Conservation (phyloP, 2,113 vertebrate genomes). For the Cynocephalus volans region DNA sequence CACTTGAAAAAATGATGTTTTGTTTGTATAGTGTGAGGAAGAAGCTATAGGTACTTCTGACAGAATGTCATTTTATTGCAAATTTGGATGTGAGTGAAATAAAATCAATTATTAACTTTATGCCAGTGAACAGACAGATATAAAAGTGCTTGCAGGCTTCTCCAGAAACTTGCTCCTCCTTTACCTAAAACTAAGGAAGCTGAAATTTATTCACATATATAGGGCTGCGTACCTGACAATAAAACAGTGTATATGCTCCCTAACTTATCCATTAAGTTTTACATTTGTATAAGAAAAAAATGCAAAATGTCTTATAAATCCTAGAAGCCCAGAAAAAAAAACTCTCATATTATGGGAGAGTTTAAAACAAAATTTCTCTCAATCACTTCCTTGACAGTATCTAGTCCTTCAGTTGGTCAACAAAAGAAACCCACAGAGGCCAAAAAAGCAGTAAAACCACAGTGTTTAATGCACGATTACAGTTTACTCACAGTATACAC, state of each 20-base stretch:
- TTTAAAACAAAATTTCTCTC: background rate
- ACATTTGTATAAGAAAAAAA: background rate
- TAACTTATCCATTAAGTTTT: background rate
- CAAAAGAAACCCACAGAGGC: background rate
- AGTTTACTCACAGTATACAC: background rate
- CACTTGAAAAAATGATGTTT: background rate
- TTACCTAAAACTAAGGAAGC: background rate
- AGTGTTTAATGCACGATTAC: background rate
- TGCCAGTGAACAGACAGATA: background rate
- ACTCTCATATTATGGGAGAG: background rate
- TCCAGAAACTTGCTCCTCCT: background rate
- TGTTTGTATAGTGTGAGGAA: background rate
- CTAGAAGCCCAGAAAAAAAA: background rate
- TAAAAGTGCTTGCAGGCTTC: background rate
- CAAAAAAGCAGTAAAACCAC: background rate
- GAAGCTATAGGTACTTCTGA: background rate
- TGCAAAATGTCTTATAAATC: background rate
- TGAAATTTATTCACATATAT: background rate
- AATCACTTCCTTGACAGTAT: background rate
- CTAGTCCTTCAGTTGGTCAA: background rate
- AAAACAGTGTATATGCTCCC: background rate
- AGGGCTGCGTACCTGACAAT: background rate
- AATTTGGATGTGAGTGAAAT: background rate
- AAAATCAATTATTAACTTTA: slow-evolving; percentile 39
- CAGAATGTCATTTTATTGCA: background rate